Evolutionary conservation across 2,113 vertebrate genomes (phyloP), one percentile per base, ranked within the genome.

Genomic region (Macroglossus sobrinus): DNA sequence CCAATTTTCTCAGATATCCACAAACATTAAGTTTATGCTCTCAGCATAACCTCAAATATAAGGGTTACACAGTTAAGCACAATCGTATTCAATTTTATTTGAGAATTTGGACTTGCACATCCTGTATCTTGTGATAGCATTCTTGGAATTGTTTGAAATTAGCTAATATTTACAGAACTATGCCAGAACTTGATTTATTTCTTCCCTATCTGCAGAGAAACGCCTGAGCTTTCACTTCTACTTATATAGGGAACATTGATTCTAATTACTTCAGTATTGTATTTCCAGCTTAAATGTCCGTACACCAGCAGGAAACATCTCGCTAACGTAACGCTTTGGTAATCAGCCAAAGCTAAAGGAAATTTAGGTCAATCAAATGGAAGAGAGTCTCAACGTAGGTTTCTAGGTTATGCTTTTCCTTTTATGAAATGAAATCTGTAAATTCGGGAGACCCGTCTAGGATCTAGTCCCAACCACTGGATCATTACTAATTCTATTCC

Each of bases 321-420:
- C 96, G 80, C 93, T 95, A 74, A 96, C 80, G 68, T 93, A 94
- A 43, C 85, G 90, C 81, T 91, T 30, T 45, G 89, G 75, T 91
- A 91, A 89, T 47, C 84, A 61, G 94, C 96, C 93, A 93, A 89
- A 93, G 89, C 43, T 35, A 40, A 74, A 96, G 95, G 7, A 78
- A 96, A 98, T 85, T 21, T 79, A 92, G 92, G 47, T 91, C 84
- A 90, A 28, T 64, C 87, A 93, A 98, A 97, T 19, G 85, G 10
- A 71, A 86, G 94, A 22, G 22, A 95, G 47, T 61, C 40, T 80
- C 81, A 89, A 21, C 8, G 10, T 53, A 30, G 45, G 35, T 59
- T 95, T 84, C 69, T 68, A 61, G 59, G 22, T 92, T 69, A 21
- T 94, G n/a, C 1, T 66, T 71, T 94, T 94, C 82, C 78, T 89